Evolutionary conservation across 2,797 vertebrate genomes (phyloP).

Genomic region (Natrix natrix): DNA sequence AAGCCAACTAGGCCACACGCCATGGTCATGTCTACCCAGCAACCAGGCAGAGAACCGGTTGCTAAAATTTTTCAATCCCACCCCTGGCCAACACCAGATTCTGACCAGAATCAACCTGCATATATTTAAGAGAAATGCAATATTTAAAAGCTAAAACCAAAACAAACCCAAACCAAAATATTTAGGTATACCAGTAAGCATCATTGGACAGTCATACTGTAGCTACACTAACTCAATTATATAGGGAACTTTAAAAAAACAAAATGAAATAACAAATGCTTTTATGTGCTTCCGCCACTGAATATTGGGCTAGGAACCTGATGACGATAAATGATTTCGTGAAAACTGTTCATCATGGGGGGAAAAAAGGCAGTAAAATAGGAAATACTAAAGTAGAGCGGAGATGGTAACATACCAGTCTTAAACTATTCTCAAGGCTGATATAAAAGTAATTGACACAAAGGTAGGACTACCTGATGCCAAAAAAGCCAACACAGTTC

Average conservation of each 20-base stretch:
- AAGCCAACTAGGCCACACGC: too few relatives aligned
- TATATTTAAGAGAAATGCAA: not conserved
- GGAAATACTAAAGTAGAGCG: not conserved
- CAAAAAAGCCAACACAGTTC: too few relatives aligned
- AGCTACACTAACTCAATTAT: not conserved
- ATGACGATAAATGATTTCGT: not conserved
- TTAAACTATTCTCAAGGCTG: not conserved
- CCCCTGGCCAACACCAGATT: not conserved
- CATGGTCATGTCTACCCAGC: too few relatives aligned
- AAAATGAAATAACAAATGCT: not conserved
- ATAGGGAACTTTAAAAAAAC: not conserved
- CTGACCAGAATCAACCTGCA: not conserved
- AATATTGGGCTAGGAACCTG: not conserved
- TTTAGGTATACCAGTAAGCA: not conserved
- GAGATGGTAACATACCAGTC: not conserved
- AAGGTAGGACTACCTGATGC: not conserved
- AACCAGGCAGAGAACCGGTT: too few relatives aligned
- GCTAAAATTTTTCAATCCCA: too few relatives aligned
- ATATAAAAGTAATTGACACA: not conserved
- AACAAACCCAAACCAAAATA: not conserved
- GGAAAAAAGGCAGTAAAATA: not conserved
- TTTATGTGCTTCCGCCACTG: not conserved
- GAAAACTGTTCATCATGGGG: not conserved
- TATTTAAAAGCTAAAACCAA: not conserved
- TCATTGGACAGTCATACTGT: not conserved